phyloP scores from a whole-genome alignment of 2,797 vertebrate genomes.

The Onychomys arenicola region DNA sequence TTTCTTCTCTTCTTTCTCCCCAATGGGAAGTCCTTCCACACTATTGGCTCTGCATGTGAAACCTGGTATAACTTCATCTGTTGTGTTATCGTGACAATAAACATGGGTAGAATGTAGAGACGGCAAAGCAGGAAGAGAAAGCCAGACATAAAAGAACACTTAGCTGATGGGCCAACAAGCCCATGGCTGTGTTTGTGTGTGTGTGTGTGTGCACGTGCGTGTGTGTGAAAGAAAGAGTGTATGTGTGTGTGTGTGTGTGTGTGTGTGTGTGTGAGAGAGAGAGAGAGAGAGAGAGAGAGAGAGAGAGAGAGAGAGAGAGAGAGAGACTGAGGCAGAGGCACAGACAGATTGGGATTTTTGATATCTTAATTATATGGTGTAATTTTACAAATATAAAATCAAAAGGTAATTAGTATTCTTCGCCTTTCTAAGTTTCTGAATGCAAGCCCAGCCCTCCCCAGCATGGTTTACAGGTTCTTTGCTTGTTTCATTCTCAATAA shows the following conservation, averaged over 20 bases:
- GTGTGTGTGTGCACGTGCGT: not conserved
- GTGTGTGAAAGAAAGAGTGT: not conserved
- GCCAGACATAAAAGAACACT: not conserved
- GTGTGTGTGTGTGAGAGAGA: not conserved
- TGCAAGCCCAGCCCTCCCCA: not conserved
- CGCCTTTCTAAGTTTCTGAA: not conserved
- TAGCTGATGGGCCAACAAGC: not conserved
- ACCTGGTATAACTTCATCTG: not conserved
- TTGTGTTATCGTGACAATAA: not conserved
- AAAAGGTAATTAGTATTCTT: conserved; percentile 18
- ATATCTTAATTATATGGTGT: not conserved
- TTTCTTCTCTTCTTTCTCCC: not conserved
- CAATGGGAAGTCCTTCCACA: not conserved
- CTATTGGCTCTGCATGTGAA: not conserved
- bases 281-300: not conserved
- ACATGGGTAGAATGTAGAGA: not conserved
- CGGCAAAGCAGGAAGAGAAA: not conserved
- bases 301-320: not conserved
- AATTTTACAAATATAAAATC: conserved; percentile 49
- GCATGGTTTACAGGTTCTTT: not conserved
- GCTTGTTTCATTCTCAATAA: not conserved
- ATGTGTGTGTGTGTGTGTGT: not conserved
- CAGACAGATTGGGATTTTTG: not conserved
- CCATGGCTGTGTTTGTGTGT: not conserved
- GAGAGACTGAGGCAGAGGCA: not conserved